Evolutionary conservation across 1,140 invertebrate genomes (phyloP).

Genomic region (Mesaphorura yosii): DNA sequence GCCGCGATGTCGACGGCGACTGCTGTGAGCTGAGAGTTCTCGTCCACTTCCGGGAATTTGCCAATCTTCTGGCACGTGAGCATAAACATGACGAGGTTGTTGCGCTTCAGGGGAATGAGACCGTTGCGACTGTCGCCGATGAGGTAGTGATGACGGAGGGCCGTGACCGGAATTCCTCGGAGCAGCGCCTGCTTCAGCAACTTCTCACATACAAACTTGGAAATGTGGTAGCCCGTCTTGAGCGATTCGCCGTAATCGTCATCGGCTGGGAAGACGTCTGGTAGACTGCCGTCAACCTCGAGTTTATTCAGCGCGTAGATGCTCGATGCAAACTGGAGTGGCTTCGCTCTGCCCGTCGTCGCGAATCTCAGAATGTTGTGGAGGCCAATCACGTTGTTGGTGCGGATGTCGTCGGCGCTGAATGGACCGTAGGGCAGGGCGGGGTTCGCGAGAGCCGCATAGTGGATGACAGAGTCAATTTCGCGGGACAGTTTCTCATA

Average conservation of each 20-base stretch:
- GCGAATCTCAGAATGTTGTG: slow-evolving; percentile 5
- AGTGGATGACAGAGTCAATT: slow-evolving; percentile 15
- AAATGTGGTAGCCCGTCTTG: slow-evolving; percentile 8
- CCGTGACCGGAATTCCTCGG: slow-evolving; percentile 1
- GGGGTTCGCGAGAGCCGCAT: slow-evolving; percentile 9
- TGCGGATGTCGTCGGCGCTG: neutral
- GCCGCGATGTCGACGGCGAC: slow-evolving; percentile 2
- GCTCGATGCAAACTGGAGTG: slow-evolving; percentile 4
- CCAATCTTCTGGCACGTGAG: neutral
- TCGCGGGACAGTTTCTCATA: neutral
- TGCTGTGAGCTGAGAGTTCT: neutral
- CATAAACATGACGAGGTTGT: neutral
- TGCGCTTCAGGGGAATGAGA: neutral
- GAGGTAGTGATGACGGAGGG: neutral
- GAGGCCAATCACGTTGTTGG: slow-evolving; percentile 5
- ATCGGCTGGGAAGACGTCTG: slow-evolving; percentile 6
- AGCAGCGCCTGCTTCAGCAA: neutral
- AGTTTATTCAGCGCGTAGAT: neutral
- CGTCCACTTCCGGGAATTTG: slow-evolving; percentile 1
- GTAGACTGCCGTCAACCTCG: slow-evolving; percentile 2
- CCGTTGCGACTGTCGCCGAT: neutral
- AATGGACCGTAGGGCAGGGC: neutral
- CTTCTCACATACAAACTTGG: slow-evolving; percentile 15
- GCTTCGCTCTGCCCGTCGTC: neutral
- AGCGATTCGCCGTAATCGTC: slow-evolving; percentile 4